Conservation (phyloP, 2,113 vertebrate species). For the Ahaetulla prasina region DNA sequence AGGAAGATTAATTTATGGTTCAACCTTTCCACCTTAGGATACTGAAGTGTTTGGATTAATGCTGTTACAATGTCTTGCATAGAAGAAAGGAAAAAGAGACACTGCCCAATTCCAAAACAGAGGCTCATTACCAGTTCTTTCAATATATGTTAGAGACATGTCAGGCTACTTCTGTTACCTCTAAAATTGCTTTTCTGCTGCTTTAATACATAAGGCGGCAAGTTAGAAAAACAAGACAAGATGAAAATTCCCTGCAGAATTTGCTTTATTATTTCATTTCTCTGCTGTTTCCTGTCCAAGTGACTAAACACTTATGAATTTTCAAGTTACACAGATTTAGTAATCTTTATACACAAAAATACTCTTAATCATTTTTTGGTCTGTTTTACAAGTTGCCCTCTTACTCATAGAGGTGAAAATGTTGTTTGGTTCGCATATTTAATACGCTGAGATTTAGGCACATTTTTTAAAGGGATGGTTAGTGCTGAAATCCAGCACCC, state of each 20-base stretch:
- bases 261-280: slow-evolving; percentile 60
- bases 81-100: not conserved
- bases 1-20: slow-evolving; percentile 39
- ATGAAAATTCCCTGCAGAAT: slow-evolving; percentile 50
- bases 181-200: slow-evolving; percentile 48
- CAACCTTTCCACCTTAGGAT: not conserved
- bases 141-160: not conserved
- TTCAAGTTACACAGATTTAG: slow-evolving; percentile 47
- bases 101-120: not conserved
- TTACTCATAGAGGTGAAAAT: slow-evolving; percentile 24
- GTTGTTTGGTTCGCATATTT: not conserved
- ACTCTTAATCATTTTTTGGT: slow-evolving; percentile 29
- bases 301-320: slow-evolving; percentile 59
- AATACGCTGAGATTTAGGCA: not conserved
- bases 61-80: slow-evolving; percentile 5
- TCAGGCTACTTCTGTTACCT: not conserved
- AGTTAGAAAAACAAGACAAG: slow-evolving; percentile 56
- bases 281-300: slow-evolving; percentile 53
- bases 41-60: slow-evolving; percentile 6
- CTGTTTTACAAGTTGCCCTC: slow-evolving; percentile 24
- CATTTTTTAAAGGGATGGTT: not conserved
- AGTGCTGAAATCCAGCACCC: not conserved
- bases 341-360: slow-evolving; percentile 33
- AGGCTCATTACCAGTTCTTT: not conserved
- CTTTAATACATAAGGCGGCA: slow-evolving; percentile 23